Conservation (phyloP, 2,113 vertebrate species). For the Microcebus jonahi region DNA sequence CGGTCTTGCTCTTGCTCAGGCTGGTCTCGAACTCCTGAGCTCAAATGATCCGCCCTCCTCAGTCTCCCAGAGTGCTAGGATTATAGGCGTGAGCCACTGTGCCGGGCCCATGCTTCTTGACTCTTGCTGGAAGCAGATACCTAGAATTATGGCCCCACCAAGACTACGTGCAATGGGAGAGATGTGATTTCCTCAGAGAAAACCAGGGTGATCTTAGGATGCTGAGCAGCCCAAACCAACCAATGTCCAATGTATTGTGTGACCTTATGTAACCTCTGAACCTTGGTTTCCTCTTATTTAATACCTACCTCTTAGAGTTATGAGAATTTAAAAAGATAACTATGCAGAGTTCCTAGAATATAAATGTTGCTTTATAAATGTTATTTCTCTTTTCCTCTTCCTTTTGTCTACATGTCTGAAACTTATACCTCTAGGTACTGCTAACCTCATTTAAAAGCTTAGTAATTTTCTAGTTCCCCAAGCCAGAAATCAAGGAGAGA, state of each 20-base stretch:
- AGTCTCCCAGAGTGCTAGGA: no score
- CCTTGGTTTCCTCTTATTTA: neutral
- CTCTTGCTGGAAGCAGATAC: neutral
- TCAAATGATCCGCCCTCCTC: no score
- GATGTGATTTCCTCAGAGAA: neutral
- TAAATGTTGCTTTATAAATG: neutral
- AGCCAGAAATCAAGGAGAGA: neutral
- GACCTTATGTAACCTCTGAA: neutral
- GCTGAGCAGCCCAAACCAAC: neutral
- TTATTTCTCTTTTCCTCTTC: neutral
- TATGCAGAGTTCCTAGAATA: neutral
- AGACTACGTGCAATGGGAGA: neutral
- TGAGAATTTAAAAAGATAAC: neutral
- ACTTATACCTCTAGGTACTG: neutral
- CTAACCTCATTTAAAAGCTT: neutral
- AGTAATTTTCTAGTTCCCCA: slow-evolving; percentile 2
- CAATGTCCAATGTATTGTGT: neutral
- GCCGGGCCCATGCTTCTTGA: neutral
- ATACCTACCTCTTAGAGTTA: neutral
- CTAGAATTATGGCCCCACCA: neutral
- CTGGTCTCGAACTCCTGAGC: no score
- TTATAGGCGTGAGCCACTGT: no score
- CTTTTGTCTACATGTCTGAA: slow-evolving; percentile 8
- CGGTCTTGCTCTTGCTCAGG: no score
- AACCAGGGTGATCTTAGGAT: neutral